Base-by-base conservation (phyloP, 2,888 invertebrate genomes). In the Mystacides longicornis region DNA sequence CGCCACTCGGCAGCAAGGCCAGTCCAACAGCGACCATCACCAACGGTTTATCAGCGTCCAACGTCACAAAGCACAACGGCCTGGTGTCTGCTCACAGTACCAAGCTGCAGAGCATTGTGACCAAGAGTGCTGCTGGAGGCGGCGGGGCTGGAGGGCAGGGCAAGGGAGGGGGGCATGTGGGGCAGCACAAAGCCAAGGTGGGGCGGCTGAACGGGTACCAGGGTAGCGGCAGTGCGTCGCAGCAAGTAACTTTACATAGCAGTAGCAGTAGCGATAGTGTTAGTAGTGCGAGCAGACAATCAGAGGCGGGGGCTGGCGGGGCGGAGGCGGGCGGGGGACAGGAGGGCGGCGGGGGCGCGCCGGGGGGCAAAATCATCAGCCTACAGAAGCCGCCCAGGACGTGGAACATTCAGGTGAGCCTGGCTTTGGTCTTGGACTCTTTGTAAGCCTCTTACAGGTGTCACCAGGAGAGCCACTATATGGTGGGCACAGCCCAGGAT, bases 391-490 rank as follows among this genome's bases (percentile, higher is more conserved):
- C 75, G 16, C 78, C 80, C 27, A 72, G 80, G 64, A 75, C 78
- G 58, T 80, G 80, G 80, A 79, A 75, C 63, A 73, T 74, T 65
- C 79, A 79, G 71, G 74, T 80, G 64, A 71, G 74, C 64, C 22
- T 45, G 20, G 23, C 31, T 31, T 31, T n/a, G n/a, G n/a, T n/a
- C n/a, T n/a, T n/a, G n/a, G n/a, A n/a, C n/a, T n/a, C 7, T 31
- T 31, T 31, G 7, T 7, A 31, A 31, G 7, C 31, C 7, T 31
- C 7, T 31, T 31, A 14, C 31, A 14, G 14, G 14, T 31, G 31
- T 9, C 31, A 14, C 31, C 31, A 31, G 31, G 14, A 9, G 31
- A 31, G 7, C 31, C 14, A 9, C 31, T 9, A 31, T 9, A 14
- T 31, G 31, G n/a, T n/a, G n/a, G n/a, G n/a, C n/a, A n/a, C n/a